A percentile compares a stretch with the other conserved stretches of the same genome.
phyloP scores from a whole-genome alignment of 2,113 vertebrate genomes.

The Lepisosteus osseus region DNA sequence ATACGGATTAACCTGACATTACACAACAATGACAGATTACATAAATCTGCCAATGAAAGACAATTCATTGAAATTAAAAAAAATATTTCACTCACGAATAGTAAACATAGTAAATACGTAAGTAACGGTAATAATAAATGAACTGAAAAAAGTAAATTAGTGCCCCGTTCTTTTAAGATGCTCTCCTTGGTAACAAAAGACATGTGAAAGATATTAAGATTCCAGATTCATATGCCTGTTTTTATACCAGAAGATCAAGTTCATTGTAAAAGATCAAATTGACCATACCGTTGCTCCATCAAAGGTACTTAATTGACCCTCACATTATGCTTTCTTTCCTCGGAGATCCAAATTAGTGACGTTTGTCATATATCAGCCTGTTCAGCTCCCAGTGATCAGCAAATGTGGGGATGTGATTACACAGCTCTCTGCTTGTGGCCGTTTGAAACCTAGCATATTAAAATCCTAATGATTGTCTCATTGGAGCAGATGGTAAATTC shows the following conservation, averaged over 20 bases:
- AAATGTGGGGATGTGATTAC: constrained; percentile 1
- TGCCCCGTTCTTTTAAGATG: too few species aligned
- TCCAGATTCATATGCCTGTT: neutral
- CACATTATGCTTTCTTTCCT: neutral
- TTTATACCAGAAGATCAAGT: neutral
- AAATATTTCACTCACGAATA: too few species aligned
- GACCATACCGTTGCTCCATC: neutral
- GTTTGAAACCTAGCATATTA: neutral
- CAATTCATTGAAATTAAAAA: too few species aligned
- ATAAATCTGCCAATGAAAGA: too few species aligned
- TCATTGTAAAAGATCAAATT: neutral
- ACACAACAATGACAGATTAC: too few species aligned
- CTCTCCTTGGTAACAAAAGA: neutral
- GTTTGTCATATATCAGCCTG: neutral
- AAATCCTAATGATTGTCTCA: neutral
- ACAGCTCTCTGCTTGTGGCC: constrained; percentile 1
- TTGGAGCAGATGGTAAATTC: neutral
- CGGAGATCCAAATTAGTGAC: neutral
- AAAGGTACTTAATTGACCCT: neutral
- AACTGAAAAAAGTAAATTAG: neutral
- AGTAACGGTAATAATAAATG: too few species aligned
- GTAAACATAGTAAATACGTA: too few species aligned
- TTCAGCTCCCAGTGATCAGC: neutral
- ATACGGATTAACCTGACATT: too few species aligned
- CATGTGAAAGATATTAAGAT: neutral